Conservation (phyloP, 2,797 vertebrate genomes). For the Choloepus didactylus region DNA sequence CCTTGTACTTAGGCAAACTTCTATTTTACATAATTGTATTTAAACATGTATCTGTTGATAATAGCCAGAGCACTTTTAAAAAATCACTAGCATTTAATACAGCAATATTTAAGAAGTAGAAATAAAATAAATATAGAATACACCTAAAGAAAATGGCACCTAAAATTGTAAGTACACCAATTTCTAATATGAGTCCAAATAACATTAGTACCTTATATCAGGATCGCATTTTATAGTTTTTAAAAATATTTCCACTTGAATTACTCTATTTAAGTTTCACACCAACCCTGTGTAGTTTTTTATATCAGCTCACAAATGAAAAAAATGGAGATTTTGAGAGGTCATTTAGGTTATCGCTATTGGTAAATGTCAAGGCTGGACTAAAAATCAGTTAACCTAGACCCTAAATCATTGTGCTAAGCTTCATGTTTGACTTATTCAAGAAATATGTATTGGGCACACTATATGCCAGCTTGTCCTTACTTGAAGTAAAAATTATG, state of each 20-base stretch:
- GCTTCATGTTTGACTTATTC: neutral
- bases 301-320: neutral
- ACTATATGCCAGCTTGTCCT: neutral
- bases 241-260: neutral
- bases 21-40: constrained; percentile 46
- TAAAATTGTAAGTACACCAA: constrained; percentile 31
- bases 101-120: neutral
- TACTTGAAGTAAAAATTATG: neutral
- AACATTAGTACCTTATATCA: neutral
- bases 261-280: neutral
- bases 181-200: constrained; percentile 37
- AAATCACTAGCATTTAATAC: neutral
- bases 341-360: neutral
- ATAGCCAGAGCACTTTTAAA: constrained; percentile 26
- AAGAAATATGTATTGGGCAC: neutral
- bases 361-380: neutral
- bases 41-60: constrained; percentile 22
- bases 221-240: neutral
- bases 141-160: constrained; percentile 3
- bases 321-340: constrained; percentile 30
- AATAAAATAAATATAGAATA: constrained; percentile 59
- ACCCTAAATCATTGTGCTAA: neutral
- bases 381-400: neutral
- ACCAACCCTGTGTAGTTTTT: neutral
- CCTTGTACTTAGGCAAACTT: neutral